phyloP scores from a whole-genome alignment of 2,797 vertebrate species.

The Uromys caudimaculatus region DNA sequence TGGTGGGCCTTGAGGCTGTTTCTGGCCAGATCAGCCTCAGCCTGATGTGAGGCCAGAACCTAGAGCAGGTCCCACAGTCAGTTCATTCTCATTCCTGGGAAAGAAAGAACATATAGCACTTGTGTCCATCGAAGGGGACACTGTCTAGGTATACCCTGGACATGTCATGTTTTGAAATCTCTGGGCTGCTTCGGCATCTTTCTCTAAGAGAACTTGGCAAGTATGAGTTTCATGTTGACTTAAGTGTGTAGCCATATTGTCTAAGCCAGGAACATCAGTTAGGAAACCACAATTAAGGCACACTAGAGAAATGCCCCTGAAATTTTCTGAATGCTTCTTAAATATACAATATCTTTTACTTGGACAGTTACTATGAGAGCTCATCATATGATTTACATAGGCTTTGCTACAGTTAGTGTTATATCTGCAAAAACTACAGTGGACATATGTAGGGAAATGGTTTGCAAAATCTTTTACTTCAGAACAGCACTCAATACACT shows the following conservation, averaged over 20 bases:
- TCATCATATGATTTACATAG: conserved; percentile 96
- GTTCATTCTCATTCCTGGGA: conserved; percentile 79
- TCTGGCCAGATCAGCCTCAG: conserved; percentile 67
- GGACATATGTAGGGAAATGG: conserved; percentile 94
- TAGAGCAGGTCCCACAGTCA: conserved; percentile 76
- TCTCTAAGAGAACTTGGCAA: conserved; percentile 94
- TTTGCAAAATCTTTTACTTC: conserved; percentile 93
- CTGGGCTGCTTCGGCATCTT: conserved; percentile 85
- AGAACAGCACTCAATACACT: conserved; percentile 95
- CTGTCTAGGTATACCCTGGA: conserved; percentile 79
- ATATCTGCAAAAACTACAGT: conserved; percentile 96
- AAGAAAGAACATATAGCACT: conserved; percentile 80
- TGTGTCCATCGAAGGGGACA: conserved; percentile 81
- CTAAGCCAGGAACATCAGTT: conserved; percentile 90
- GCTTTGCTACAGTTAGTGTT: conserved; percentile 96
- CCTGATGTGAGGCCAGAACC: conserved; percentile 70
- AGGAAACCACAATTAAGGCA: conserved; percentile 96
- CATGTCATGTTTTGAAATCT: conserved; percentile 81
- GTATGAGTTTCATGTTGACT: conserved; percentile 91
- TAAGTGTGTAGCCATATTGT: conserved; percentile 96
- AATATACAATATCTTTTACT: conserved; percentile 92
- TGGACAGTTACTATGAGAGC: conserved; percentile 94
- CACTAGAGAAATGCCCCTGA: conserved; percentile 93
- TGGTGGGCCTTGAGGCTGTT: conserved; percentile 54
- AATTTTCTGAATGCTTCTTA: conserved; percentile 87